Percentiles rank a stretch among this genome's conserved stretches.
Conservation (phyloP, 2,113 vertebrate species). For the Rhizomys pruinosus region DNA sequence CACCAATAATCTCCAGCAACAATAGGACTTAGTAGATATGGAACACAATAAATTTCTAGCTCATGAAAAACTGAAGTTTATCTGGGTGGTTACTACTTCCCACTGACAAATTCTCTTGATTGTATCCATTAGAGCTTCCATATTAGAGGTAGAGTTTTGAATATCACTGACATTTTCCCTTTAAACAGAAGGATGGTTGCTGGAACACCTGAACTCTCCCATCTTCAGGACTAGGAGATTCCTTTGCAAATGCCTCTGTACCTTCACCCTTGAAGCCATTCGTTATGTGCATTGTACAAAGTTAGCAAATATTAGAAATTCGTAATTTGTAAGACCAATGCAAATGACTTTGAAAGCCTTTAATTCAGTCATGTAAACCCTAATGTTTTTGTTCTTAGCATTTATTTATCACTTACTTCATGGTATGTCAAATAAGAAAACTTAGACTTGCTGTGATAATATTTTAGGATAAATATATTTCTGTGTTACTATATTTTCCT, state of each 20-base stretch:
- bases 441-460: background rate
- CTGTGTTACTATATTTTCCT: background rate
- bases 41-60: constrained; percentile 19
- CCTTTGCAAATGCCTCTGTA: background rate
- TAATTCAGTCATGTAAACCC: background rate
- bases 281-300: background rate
- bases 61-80: constrained; percentile 5
- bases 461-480: constrained; percentile 20
- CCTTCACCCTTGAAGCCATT: background rate
- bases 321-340: background rate
- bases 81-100: constrained; percentile 30
- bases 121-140: background rate
- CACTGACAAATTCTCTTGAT: background rate
- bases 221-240: background rate
- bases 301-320: constrained; percentile 36
- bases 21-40: background rate
- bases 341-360: background rate
- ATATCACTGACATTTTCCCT: background rate
- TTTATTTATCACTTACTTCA: background rate
- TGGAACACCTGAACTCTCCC: background rate
- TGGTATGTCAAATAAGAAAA: constrained; percentile 21
- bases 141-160: background rate
- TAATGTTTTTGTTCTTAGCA: constrained; percentile 13
- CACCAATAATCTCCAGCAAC: background rate
- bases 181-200: background rate